Conservation (phyloP, 1,140 invertebrate species). For the Cydia splendana region DNA sequence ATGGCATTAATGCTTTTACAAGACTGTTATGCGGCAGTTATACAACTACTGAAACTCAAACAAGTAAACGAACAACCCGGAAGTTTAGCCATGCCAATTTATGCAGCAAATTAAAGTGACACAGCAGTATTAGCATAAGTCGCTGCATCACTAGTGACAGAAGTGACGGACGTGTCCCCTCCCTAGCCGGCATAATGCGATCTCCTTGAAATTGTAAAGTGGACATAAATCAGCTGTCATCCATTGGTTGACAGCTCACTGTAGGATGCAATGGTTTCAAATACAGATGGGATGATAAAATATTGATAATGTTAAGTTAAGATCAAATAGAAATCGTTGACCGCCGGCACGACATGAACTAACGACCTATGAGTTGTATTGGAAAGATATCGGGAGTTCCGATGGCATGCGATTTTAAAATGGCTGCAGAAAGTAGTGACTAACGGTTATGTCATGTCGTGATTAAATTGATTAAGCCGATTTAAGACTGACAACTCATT, state of each 20-base stretch:
- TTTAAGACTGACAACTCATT: neutral
- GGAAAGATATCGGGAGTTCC: neutral
- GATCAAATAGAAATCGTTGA: slow-evolving; percentile 6
- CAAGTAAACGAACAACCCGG: slow-evolving; percentile 29
- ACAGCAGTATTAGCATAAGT: slow-evolving; percentile 13
- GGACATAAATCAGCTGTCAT: slow-evolving; percentile 8
- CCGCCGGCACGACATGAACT: slow-evolving; percentile 3
- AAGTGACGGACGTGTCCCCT: slow-evolving; percentile 22
- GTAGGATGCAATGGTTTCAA: slow-evolving; percentile 6
- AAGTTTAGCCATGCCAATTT: slow-evolving; percentile 24
- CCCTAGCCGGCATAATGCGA: slow-evolving; percentile 23
- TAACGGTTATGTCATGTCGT: neutral
- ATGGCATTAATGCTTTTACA: neutral
- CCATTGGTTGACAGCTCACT: slow-evolving; percentile 7
- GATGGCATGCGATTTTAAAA: neutral
- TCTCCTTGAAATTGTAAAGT: slow-evolving; percentile 23
- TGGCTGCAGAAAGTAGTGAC: neutral
- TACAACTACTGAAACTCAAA: neutral
- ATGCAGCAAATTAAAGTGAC: slow-evolving; percentile 32
- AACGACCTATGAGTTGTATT: neutral
- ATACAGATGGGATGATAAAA: neutral
- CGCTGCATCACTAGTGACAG: slow-evolving; percentile 7
- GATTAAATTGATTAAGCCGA: slow-evolving; percentile 2
- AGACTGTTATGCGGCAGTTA: slow-evolving; percentile 2
- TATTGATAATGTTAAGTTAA: neutral